Percentiles rank a stretch among this genome's conserved stretches.
Conservation (phyloP, 1,140 invertebrate genomes). For the Brachionus calyciflorus region DNA sequence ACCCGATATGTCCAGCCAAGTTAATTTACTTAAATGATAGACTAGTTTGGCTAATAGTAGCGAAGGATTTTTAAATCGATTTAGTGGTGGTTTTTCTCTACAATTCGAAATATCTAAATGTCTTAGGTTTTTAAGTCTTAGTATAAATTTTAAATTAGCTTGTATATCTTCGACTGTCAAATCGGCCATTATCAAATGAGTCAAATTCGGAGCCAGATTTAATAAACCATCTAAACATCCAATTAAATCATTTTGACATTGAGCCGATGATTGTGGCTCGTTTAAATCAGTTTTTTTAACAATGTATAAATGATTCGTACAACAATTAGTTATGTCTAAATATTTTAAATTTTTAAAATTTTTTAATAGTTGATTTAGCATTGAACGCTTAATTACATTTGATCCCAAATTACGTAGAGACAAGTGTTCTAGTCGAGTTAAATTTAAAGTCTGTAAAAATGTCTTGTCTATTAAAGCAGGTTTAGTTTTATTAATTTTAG, state of each 20-base stretch:
- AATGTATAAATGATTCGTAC: background rate
- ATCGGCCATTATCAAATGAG: conserved; percentile 33
- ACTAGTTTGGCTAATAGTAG: conserved; percentile 70
- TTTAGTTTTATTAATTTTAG: no score
- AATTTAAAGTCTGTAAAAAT: background rate
- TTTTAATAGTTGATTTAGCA: conserved; percentile 29
- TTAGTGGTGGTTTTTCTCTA: conserved; percentile 50
- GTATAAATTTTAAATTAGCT: conserved; percentile 2
- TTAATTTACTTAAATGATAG: conserved; percentile 70
- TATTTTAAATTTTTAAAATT: conserved; percentile 41
- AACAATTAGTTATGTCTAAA: conserved; percentile 32
- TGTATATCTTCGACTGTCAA: conserved; percentile 17
- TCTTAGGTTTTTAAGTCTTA: background rate
- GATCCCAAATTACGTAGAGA: conserved; percentile 13
- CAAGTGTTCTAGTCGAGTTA: conserved; percentile 9
- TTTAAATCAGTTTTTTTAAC: conserved; percentile 14
- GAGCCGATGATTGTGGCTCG: conserved; percentile 4
- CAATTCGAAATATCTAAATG: conserved; percentile 38
- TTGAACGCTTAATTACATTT: conserved; percentile 5
- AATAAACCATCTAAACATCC: background rate
- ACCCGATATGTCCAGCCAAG: conserved; percentile 83
- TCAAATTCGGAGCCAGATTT: background rate
- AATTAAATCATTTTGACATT: background rate
- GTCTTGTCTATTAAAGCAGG: background rate
- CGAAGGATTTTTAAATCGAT: conserved; percentile 68